A percentile compares a stretch with the other conserved stretches of the same genome.
phyloP scores from a whole-genome alignment of 2,797 vertebrate genomes.

The Bradypus variegatus region DNA sequence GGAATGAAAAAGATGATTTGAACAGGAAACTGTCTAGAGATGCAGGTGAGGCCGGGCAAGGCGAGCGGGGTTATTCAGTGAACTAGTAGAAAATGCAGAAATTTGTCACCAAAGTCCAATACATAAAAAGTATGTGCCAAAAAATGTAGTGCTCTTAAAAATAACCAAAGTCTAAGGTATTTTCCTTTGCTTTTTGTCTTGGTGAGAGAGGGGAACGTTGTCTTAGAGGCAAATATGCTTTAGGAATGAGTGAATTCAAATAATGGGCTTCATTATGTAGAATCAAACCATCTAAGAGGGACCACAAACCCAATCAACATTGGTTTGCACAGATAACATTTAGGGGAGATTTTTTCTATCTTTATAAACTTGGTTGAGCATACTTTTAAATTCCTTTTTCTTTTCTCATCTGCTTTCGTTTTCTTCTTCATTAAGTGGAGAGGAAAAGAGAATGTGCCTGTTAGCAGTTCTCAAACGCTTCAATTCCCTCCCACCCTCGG shows the following conservation, averaged over 20 bases:
- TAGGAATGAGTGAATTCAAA: not conserved
- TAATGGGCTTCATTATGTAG: rapidly evolving
- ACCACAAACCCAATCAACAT: not conserved
- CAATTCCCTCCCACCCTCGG: not conserved
- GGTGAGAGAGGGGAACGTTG: not conserved
- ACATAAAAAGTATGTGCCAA: not conserved
- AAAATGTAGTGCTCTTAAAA: not conserved
- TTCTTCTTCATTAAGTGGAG: not conserved
- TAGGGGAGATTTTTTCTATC: not conserved
- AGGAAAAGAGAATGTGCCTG: not conserved
- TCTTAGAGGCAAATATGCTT: not conserved
- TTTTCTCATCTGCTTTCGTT: not conserved
- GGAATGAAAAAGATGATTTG: not conserved
- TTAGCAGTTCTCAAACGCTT: not conserved
- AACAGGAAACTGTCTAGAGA: not conserved
- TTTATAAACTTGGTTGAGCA: not conserved
- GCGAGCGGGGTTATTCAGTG: not conserved
- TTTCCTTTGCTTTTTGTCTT: not conserved
- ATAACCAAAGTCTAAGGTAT: not conserved
- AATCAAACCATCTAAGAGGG: not conserved
- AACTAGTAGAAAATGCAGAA: not conserved
- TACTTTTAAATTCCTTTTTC: not conserved
- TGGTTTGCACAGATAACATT: not conserved
- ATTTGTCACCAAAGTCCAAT: not conserved
- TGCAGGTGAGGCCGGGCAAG: too few species aligned